phyloP scores from a whole-genome alignment of 35 echinoderm and acorn worm genomes.

The Apostichopus californicus region DNA sequence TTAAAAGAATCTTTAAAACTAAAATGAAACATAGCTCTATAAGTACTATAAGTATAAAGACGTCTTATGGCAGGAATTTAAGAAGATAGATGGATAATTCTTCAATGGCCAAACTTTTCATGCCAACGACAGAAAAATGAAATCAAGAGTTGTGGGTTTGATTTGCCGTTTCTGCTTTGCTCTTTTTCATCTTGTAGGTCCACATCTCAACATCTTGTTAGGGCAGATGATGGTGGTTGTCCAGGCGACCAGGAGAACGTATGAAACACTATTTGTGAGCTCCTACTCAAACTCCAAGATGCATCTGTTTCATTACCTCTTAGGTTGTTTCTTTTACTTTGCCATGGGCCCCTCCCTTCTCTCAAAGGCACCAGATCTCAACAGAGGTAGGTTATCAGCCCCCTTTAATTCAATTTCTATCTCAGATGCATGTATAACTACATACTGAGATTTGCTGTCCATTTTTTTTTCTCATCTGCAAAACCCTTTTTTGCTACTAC shows the following conservation, averaged over 20 bases:
- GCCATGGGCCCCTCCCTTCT: slow-evolving; percentile 61
- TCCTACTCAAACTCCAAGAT: slow-evolving; percentile 86
- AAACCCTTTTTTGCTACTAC: too few relatives aligned
- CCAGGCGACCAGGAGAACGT: slow-evolving; percentile 70
- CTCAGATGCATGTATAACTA: too few relatives aligned
- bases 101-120: too few relatives aligned
- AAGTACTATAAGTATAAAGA: too few relatives aligned
- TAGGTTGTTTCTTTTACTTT: slow-evolving; percentile 75
- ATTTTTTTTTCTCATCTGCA: neutral
- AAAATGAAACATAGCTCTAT: too few relatives aligned
- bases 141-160: too few relatives aligned
- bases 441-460: neutral
- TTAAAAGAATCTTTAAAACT: too few relatives aligned
- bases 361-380: slow-evolving; percentile 80
- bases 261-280: slow-evolving; percentile 83
- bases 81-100: too few relatives aligned
- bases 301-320: slow-evolving; percentile 82
- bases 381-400: slow-evolving; percentile 2
- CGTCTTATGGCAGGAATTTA: too few relatives aligned
- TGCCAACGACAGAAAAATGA: too few relatives aligned
- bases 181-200: slow-evolving; percentile 53
- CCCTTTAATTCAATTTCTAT: too few relatives aligned
- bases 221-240: slow-evolving; percentile 62
- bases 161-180: too few relatives aligned
- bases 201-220: slow-evolving; percentile 66